Evolutionary conservation across 2,113 vertebrate genomes (phyloP).

Genomic region (Heliornis fulica): DNA sequence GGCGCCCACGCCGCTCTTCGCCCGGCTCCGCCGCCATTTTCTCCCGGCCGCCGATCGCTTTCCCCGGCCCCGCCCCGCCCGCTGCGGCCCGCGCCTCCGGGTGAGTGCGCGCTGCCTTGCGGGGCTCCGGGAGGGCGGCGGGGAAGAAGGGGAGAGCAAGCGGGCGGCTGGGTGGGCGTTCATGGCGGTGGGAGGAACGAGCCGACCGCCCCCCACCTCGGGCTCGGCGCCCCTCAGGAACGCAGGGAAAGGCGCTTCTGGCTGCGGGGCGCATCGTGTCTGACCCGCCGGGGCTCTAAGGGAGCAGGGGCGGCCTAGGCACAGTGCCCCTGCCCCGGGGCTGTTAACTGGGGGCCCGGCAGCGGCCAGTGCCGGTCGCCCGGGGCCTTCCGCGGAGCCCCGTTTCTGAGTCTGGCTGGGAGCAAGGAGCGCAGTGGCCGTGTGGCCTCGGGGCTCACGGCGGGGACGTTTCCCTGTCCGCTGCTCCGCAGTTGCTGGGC

Average conservation of each 20-base stretch:
- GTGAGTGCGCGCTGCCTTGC: not conserved
- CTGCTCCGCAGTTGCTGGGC: not conserved
- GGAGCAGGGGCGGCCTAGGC: too few species aligned
- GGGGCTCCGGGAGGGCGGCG: too few species aligned
- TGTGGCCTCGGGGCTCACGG: rapidly evolving
- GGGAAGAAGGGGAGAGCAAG: too few species aligned
- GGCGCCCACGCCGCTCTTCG: not conserved
- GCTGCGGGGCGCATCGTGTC: not conserved
- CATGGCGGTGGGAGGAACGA: not conserved
- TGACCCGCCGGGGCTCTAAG: too few species aligned
- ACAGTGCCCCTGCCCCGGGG: not conserved
- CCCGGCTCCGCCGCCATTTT: not conserved
- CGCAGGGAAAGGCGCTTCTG: not conserved
- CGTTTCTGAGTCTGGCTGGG: not conserved
- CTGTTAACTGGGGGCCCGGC: not conserved
- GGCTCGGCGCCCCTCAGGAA: not conserved
- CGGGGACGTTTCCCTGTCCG: rapidly evolving
- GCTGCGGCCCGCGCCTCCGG: not conserved
- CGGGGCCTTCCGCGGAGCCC: too few species aligned
- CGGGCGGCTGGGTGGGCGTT: rapidly evolving
- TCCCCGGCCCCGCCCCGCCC: not conserved
- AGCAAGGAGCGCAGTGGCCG: not conserved
- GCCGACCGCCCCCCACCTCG: too few species aligned
- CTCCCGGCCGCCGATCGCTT: not conserved
- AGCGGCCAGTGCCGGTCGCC: not conserved